Percentiles rank a stretch among this genome's conserved stretches.
These are phyloP conservation scores for Spodoptera picta DNA, from an alignment of 2,888 invertebrate species.

Conservation along the genomic window DNA sequence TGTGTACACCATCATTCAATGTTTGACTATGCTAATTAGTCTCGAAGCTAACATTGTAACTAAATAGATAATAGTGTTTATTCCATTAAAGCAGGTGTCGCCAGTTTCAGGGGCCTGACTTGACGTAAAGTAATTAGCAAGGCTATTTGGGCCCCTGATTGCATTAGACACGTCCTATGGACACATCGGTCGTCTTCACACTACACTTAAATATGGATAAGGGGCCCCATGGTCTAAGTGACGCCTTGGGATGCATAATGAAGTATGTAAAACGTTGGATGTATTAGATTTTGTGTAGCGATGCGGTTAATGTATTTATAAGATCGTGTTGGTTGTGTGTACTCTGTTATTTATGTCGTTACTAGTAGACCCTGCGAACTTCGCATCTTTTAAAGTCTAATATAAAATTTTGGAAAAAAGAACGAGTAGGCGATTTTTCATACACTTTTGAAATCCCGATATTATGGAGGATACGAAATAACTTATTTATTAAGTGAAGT, in stretches of 20 bases:
- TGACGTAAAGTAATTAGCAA: slow-evolving; percentile 73
- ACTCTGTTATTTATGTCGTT: too few relatives aligned
- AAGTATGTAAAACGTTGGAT: background rate
- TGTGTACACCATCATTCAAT: too few relatives aligned
- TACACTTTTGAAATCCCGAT: too few relatives aligned
- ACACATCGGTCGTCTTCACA: slow-evolving; percentile 41
- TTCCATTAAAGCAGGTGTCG: slow-evolving; percentile 15
- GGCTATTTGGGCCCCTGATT: slow-evolving; percentile 74
- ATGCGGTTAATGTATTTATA: background rate
- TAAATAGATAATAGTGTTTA: slow-evolving; percentile 9
- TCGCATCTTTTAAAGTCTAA: background rate
- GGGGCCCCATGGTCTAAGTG: slow-evolving; percentile 14
- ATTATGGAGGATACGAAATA: too few relatives aligned
- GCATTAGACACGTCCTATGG: slow-evolving; percentile 71
- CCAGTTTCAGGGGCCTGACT: slow-evolving; percentile 49
- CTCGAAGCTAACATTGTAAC: background rate
- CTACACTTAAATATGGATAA: slow-evolving; percentile 43
- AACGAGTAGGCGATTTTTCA: too few relatives aligned
- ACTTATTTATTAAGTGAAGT: too few relatives aligned
- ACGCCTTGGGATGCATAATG: slow-evolving; percentile 20
- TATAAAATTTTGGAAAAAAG: too few relatives aligned
- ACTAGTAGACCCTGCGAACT: background rate
- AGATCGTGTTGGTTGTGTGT: background rate
- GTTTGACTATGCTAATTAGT: background rate
- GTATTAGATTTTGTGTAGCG: slow-evolving; percentile 2